Evolutionary conservation across 2,888 invertebrate genomes (phyloP), one percentile per base, ranked within the genome.

Genomic region (Sinodicranocentrus sp.): DNA sequence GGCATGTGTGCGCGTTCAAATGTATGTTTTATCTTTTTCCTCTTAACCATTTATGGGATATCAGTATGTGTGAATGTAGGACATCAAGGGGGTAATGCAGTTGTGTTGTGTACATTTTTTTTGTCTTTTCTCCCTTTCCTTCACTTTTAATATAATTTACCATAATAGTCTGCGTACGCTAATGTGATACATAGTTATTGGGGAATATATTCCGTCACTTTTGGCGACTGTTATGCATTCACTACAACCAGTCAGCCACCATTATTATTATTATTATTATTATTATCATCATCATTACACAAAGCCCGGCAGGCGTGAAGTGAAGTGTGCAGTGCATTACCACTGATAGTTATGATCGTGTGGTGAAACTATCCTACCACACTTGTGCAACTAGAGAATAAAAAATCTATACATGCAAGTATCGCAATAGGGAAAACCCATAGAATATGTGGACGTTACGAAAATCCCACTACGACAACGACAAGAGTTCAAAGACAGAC

Each of bases 231-330:
- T 25, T 68, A 52, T 52, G 52, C 17, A 1, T 52, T 19, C 25
- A 26, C 26, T 26, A 68, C 23, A 6, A 54, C 21, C 43, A 73
- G 72, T 26, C 54, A 21, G 73, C 43, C 23, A 43, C 44, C 21
- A 54, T 17, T 54, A 54, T n/a, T n/a, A n/a, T n/a, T n/a, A n/a
- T n/a, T 5, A 48, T 44, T 67, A 39, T 79, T 73, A 65, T 73
- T 67, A 57, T 63, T 44, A 21, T 43, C 59, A 68, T 43, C 65
- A 54, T 67, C 67, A 72, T 71, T 70, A 61, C 39, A 23, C 26
- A 39, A 28, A 59, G 57, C 67, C 73, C 65, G 57, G 65, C 72
- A 65, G 73, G 80, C 65, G 72, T 65, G 72, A 80, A 80, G 26
- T 57, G 44, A 70, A 70, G 19, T 71, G 54, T 67, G 10, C 33